Evolutionary conservation across 2,888 invertebrate species (phyloP), one percentile per base, ranked within the genome.

Genomic region (Eupithecia centaureata): DNA sequence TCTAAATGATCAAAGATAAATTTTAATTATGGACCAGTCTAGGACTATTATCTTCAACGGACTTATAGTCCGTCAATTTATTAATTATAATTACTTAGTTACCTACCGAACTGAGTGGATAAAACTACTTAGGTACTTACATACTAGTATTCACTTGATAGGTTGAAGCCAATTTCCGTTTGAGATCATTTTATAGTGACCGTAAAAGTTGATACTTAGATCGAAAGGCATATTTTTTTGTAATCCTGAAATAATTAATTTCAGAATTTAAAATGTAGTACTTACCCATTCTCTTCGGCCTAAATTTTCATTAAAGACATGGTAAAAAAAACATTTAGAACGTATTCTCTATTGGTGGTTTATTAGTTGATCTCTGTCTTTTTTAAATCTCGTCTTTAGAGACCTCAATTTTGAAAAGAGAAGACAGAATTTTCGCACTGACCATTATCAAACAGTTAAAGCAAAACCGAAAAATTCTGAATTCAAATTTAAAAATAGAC

Each of bases 401-500:
- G n/a, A 1, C 12, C 12, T 15, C 8, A 22, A 22, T 10, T 52
- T 27, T 27, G 12, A 5, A 25, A 51, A 13, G 25, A 0, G 4
- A 30, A 18, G 22, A 1, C 13, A n/a, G 5, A 5, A 30, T 28
- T 27, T 25, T 33, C 10, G 47, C 64, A 52, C 10, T 65, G n/a
- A 22, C 59, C 5, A 58, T 61, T 28, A 38, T 10, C 27, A 51
- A 33, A 47, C 56, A 42, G 33, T 64, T 67, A 30, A 54, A 61
- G 35, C 33, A 38, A 28, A n/a, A n/a, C n/a, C n/a, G n/a, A n/a
- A n/a, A n/a, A n/a, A 25, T 67, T 67, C 67, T 1, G 59, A 60
- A 87, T 88, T 86, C 80, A 86, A 88, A 88, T 88, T 89, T 83
- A 82, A 89, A 91, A 90, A 88, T 89, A 89, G 90, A 87, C 68